A percentile compares a stretch with the other conserved stretches of the same genome.
Evolutionary conservation across 2,888 invertebrate genomes (phyloP).

Genomic region (Scaeva pyrastri): DNA sequence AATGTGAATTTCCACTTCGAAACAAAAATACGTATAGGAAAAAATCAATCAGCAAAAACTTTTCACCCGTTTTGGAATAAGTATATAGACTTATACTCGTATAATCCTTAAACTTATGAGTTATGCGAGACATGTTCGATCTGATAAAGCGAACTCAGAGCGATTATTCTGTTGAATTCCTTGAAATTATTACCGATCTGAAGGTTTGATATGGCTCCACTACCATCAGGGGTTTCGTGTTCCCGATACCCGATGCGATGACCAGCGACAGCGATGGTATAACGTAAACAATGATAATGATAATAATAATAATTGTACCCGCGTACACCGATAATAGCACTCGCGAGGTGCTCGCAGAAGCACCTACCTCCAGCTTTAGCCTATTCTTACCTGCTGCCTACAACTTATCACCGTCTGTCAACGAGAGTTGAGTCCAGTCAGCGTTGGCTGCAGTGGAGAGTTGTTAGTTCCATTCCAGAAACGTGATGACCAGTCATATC

Average conservation of each 20-base stretch:
- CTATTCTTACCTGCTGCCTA: neutral
- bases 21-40: conserved; percentile 45
- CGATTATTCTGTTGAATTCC: conserved; percentile 75
- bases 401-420: conserved; percentile 75
- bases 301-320: conserved; percentile 68
- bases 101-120: neutral
- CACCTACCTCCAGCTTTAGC: neutral
- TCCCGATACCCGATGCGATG: conserved; percentile 46
- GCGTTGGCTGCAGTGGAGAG: neutral
- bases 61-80: conserved; percentile 18
- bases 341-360: conserved; percentile 67
- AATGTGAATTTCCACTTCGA: neutral
- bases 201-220: conserved; percentile 64
- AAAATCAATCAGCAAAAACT: conserved; percentile 38
- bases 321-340: conserved; percentile 65
- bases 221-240: conserved; percentile 55
- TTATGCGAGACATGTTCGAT: conserved; percentile 69
- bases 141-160: conserved; percentile 70
- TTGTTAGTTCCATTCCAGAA: conserved; percentile 24
- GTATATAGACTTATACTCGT: neutral
- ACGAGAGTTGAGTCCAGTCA: conserved; percentile 27
- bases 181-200: conserved; percentile 76
- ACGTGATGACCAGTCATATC: conserved; percentile 72
- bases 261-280: conserved; percentile 45
- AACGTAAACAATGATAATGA: conserved; percentile 64